phyloP scores from a whole-genome alignment of 2,888 invertebrate genomes.

The Linyphia triangularis region DNA sequence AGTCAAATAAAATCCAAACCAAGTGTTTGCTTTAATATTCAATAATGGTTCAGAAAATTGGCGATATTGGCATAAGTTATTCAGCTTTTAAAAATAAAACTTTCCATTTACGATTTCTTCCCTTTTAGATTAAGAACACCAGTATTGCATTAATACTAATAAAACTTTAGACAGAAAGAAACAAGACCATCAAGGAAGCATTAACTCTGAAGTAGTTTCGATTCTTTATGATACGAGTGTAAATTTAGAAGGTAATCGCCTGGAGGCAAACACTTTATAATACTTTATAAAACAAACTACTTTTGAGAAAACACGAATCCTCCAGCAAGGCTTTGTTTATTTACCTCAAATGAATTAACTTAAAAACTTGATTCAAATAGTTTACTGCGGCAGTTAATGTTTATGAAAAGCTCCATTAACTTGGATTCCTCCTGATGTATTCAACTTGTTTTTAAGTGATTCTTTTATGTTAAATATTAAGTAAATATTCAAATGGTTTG shows the following conservation, averaged over 20 bases:
- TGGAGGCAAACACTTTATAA: constrained; percentile 31
- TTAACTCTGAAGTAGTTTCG: constrained; percentile 34
- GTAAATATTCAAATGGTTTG: constrained; percentile 37
- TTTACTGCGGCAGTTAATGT: neutral
- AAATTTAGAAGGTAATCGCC: constrained; percentile 7
- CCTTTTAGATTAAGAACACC: too few relatives aligned
- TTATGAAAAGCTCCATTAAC: constrained; percentile 29
- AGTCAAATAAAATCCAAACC: too few relatives aligned
- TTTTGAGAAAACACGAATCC: neutral
- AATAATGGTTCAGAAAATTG: too few relatives aligned
- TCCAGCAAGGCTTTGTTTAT: constrained; percentile 13
- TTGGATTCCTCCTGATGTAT: constrained; percentile 5
- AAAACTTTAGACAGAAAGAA: constrained; percentile 10
- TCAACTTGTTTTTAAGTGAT: constrained; percentile 11
- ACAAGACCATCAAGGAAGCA: constrained; percentile 42
- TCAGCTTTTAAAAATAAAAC: too few relatives aligned
- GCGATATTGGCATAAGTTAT: too few relatives aligned
- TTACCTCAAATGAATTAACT: constrained; percentile 1
- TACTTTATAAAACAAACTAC: constrained; percentile 36
- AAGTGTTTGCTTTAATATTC: too few relatives aligned
- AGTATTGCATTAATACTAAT: neutral
- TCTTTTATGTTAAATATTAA: neutral
- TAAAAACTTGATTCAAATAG: constrained; percentile 17
- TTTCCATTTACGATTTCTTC: too few relatives aligned
- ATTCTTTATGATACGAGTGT: neutral